Base-by-base conservation (phyloP, 2,113 vertebrate species). In the Tupaia tana region DNA sequence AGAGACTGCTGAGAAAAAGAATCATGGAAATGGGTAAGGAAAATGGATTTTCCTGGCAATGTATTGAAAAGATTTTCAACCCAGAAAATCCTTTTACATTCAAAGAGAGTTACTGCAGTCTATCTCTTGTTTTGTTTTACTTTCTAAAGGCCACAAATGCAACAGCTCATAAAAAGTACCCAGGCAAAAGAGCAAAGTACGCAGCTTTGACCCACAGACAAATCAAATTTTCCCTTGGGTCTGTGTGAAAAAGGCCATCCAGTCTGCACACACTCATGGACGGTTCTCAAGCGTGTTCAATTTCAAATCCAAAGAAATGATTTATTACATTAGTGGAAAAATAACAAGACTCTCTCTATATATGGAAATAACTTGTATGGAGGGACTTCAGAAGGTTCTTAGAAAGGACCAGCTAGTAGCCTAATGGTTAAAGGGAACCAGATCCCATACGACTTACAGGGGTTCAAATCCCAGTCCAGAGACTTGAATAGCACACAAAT, bases 1-100 rank as follows among this genome's bases (percentile, higher is more conserved):
- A 92, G 27, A 86, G 54, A 43, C 22, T 89, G n/a, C 61, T 56
- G 43, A 64, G 69, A 78, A 56, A 25, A 78, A 56, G 43, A 87
- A 77, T 63, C 9, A 2, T 10, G 34, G 24, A 34, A 89, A 69
- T 10, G 29, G 18, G 14, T 61, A 91, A 94, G n/a, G 25, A 71
- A 91, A 93, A 94, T n/a, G 59, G 2, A 1, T 31, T 83, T 58
- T 90, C 78, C 70, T 70, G n/a, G 74, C 1, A 9, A 74, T 82
- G 70, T 54, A 52, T 15, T 86, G 63, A 67, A 93, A 84, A 71
- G 43, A 12, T 89, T 31, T 29, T 79, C 16, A 14, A 90, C 64
- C 58, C 52, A 88, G 73, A 90, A 88, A 85, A 85, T 67, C 13
- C 22, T 70, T 67, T 89, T 12, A 4, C 2, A 10, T 77, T 88